These are phyloP conservation scores for Porites evermanni DNA, from an alignment of 92 coral and sea anemone species.

Conservation along the genomic window DNA sequence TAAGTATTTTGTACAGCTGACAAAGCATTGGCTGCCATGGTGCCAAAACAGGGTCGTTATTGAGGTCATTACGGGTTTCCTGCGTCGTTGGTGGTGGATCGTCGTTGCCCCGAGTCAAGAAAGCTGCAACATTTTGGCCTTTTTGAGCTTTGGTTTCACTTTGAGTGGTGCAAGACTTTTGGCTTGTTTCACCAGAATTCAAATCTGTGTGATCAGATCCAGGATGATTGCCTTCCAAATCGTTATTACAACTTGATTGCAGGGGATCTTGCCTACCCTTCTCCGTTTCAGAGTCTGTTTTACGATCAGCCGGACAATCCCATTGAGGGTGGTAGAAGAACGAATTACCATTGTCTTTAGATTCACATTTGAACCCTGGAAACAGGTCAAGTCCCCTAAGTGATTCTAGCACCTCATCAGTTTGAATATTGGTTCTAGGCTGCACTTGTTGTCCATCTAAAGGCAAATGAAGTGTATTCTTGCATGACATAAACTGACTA, in stretches of 20 bases:
- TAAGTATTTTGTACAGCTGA: constrained; percentile 53
- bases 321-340: too few relatives aligned
- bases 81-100: too few relatives aligned
- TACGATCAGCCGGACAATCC: neutral
- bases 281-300: neutral
- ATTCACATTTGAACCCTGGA: neutral
- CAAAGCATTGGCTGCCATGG: constrained; percentile 59
- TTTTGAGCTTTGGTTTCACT: neutral
- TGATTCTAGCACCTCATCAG: neutral
- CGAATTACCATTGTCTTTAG: neutral
- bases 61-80: neutral
- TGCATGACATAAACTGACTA: constrained; percentile 15
- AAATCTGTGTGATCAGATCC: neutral
- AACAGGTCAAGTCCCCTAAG: constrained; percentile 13
- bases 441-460: neutral
- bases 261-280: neutral
- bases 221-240: neutral
- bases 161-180: neutral
- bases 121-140: neutral
- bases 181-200: neutral
- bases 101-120: neutral
- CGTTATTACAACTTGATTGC: neutral
- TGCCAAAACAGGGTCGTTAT: constrained; percentile 18
- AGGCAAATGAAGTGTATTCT: neutral
- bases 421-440: neutral